Base-by-base conservation (phyloP, 92 coral and sea anemone genomes). In the Porites evermanni region DNA sequence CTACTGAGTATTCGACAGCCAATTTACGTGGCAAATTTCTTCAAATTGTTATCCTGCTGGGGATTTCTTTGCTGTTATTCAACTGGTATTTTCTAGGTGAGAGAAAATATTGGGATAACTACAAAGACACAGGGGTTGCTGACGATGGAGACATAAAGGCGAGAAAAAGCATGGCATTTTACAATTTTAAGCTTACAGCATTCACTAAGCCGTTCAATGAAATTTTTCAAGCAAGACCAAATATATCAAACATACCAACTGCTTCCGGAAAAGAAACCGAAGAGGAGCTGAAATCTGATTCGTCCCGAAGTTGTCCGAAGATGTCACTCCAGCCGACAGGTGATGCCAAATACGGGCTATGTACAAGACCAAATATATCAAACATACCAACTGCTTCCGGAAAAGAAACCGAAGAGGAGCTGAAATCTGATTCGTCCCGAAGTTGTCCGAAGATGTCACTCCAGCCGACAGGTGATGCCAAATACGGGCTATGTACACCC, bases 401-500 rank as follows among this genome's bases (percentile, higher is more conserved):
- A 56, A 14, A 56, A 56, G 61, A 56, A 56, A 56, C 61, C 61
- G 61, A 56, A 56, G 61, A 56, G 16, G 16, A 56, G 12, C 61
- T 32, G 44, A 23, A 44, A 75, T 21, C 79, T 32, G 79, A 75
- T 18, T 63, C 69, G 17, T 19, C 76, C 52, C 60, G 64, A 80
- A 52, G 50, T 6, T 82, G 87, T 56, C 59, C 79, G 47, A 71
- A 11, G 29, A 47, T 70, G 77, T 58, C 87, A 4, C 79, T 82
- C 32, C 69, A 58, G 60, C 63, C 60, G 8, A 29, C 26, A 11
- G 23, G 26, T 16, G 58, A 16, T 19, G 70, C 47, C 38, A 26
- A 65, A 26, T 88, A 91, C 69, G 91, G 91, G n/a, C 19, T 53
- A 2, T 91, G 94, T 74, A 54, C 64, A 10, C 94, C 94, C 21